A percentile compares a stretch with the other conserved stretches of the same genome.
Evolutionary conservation across 2,113 vertebrate species (phyloP).

Genomic region (Muscicapa adusta): DNA sequence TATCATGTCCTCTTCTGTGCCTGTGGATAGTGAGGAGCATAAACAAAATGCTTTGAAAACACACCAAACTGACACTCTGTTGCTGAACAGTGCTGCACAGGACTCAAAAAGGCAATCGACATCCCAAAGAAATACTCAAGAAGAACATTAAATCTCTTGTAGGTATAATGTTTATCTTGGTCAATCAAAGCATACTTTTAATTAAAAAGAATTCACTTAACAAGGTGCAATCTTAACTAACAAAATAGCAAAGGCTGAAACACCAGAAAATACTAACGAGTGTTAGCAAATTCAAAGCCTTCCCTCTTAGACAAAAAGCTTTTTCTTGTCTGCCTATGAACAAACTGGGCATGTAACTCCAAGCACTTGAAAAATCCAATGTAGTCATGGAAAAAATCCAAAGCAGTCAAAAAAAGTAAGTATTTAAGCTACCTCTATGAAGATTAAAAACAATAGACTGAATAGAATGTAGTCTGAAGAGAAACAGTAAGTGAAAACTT

Average conservation of each 20-base stretch:
- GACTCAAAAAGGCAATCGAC: background rate
- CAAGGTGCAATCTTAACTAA: background rate
- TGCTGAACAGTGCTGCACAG: background rate
- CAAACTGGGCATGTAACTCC: background rate
- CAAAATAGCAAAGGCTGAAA: background rate
- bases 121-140: background rate
- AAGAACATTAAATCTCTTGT: background rate
- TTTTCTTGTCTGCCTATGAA: background rate
- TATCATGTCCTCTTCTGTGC: background rate
- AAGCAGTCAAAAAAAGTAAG: background rate
- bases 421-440: background rate
- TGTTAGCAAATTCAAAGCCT: background rate
- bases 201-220: background rate
- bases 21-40: background rate
- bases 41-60: fast-evolving
- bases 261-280: background rate
- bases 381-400: too few species aligned
- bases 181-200: background rate
- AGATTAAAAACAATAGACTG: background rate
- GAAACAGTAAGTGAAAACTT: background rate
- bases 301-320: background rate
- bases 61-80: background rate
- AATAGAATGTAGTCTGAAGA: background rate
- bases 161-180: background rate
- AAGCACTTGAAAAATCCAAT: background rate